Base-by-base conservation (phyloP, 1,140 invertebrate genomes). In the Drosophila athabasca region DNA sequence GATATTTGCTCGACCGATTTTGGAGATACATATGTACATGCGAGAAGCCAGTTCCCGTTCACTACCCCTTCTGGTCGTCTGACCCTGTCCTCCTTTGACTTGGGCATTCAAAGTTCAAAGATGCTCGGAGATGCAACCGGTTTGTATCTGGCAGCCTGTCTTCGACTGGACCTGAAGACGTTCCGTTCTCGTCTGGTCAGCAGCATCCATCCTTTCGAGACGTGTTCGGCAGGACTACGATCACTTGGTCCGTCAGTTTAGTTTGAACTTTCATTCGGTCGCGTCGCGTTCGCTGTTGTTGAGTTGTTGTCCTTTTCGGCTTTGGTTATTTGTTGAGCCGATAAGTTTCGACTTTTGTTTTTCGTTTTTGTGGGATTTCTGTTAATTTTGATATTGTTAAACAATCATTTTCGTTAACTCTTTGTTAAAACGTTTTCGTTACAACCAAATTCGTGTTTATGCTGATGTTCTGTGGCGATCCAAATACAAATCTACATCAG, bases 201-300 rank as follows among this genome's bases (percentile, higher is more conserved):
- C 58, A 83, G 78, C 82, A 78, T 87, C 82, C 62, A 50, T 70
- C 66, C 70, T 54, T 41, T 60, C 49, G 53, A 66, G 53, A 75
- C 43, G 17, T 68, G 59, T 46, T 70, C 55, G 71, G 57, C 69
- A 62, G 55, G 57, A 69, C 51, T 45, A 35, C 53, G 35, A 70
- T 59, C 61, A 43, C 26, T 58, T 50, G 39, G 66, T 24, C 68
- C 62, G 62, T 88, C 83, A 88, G 83, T 88, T 88, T 79, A 79
- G 83, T 83, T 88, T 88, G 76, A 89, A 89, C 84, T 88, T 88
- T 79, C 83, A 83, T 66, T 88, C 83, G 83, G 79, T 88, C 79
- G 84, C 75, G 82, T 82, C 82, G 82, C 84, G 83, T 87, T 80
- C 71, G 70, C 67, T 70, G 66, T 67, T 79, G 49, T 75, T 82